Evolutionary conservation across 2,113 vertebrate species (phyloP), one percentile per base, ranked within the genome.

Genomic region (Mastomys natalensis): DNA sequence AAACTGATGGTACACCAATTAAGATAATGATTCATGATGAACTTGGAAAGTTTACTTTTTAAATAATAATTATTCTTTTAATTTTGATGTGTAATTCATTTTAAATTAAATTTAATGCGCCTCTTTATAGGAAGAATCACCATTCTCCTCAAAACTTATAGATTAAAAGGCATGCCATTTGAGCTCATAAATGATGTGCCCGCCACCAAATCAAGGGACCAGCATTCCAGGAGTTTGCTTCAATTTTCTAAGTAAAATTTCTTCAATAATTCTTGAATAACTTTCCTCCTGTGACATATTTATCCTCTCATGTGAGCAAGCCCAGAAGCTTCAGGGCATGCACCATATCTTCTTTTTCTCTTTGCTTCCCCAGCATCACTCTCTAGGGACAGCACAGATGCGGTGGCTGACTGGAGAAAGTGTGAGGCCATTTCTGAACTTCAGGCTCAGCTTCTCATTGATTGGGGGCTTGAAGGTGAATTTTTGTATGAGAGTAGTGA

Each of bases 401-500:
- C 97, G 95, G 96, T 99, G 99, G 62, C 98, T 98, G 13, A 68
- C 13, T 16, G 66, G 66, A 68, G 66, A 37, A 68, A 68, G 66
- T 2, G 66, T 68, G 31, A 68, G 66, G 66, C 66, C 66, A 68
- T 37, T 68, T 68, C 66, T 68, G 66, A 68, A 68, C 31, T 37
- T 68, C 31, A 37, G 66, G 66, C 66, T 68, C 31, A 68, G 31
- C 34, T 34, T 68, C 66, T 97, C 98, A 73, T 96, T 98, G 0
- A 94, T 94, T 1, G 98, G 95, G 0, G 97, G 91, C n/a, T 97
- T 99, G 97, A 99, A 98, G 45, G 92, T 90, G 96, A 99, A 99
- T 64, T 68, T 99, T 98, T 99, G 99, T 43, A 99, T 70, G 77
- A 99, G 98, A 90, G 95, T 73, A 5, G 99, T 98, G 66, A 99